Conservation (phyloP, 2,888 invertebrate species). For the Arctia plantaginis region DNA sequence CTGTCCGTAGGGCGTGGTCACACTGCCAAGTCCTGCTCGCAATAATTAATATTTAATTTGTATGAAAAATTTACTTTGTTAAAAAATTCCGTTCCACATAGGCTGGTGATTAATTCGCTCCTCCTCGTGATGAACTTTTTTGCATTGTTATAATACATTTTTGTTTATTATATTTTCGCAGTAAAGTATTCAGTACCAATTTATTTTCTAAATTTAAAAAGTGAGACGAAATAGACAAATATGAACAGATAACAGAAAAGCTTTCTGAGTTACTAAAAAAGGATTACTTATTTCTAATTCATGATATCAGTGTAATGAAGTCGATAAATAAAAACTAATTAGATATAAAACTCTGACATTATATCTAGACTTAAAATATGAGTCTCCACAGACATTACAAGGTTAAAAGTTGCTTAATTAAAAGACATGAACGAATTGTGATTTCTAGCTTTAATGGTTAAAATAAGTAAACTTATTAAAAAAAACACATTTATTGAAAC, state of each 20-base stretch:
- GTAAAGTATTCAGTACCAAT: constrained; percentile 13
- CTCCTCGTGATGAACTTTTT: constrained; percentile 37
- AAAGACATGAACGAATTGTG: background rate
- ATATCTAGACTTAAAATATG: no score
- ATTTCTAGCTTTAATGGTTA: background rate
- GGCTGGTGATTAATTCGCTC: constrained; percentile 46
- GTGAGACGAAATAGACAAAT: background rate
- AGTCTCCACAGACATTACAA: background rate
- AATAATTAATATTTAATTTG: constrained; percentile 62
- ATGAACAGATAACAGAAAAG: background rate
- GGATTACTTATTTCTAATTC: no score
- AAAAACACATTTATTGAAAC: background rate
- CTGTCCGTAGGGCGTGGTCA: constrained; percentile 49
- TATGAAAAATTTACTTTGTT: constrained; percentile 57
- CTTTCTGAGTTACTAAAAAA: background rate
- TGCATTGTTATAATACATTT: constrained; percentile 34
- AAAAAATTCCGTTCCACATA: constrained; percentile 42
- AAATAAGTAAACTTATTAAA: no score
- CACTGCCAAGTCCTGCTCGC: constrained; percentile 50
- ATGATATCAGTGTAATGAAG: no score
- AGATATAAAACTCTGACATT: no score
- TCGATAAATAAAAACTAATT: no score
- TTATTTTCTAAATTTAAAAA: constrained; percentile 3
- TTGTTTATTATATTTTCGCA: constrained; percentile 24
- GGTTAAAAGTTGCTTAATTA: background rate